Evolutionary conservation across 2,113 vertebrate species (phyloP).

Genomic region (Brachirus orientalis): DNA sequence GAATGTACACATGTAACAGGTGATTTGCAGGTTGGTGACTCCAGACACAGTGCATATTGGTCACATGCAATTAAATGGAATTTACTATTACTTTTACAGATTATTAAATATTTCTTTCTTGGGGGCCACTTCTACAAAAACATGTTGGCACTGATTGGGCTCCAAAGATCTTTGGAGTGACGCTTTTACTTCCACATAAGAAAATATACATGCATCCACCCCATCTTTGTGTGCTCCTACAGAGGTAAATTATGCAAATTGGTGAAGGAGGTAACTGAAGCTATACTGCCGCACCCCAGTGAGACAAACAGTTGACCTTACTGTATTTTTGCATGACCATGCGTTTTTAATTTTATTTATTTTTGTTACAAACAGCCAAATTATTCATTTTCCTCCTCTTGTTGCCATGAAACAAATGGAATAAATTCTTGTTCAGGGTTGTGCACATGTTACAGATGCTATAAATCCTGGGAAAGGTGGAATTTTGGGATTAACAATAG

Average conservation of each 20-base stretch:
- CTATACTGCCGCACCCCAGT: not conserved
- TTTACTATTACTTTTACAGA: no score
- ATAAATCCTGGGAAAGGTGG: no score
- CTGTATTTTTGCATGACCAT: not conserved
- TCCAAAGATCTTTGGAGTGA: not conserved
- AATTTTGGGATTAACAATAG: no score
- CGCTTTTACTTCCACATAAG: not conserved
- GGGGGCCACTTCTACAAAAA: not conserved
- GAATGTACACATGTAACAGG: no score
- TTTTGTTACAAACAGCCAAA: no score
- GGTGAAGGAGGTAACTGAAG: not conserved
- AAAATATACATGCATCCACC: not conserved
- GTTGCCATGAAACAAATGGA: not conserved
- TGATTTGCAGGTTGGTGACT: no score
- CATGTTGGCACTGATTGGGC: not conserved
- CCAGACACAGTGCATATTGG: no score
- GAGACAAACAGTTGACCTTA: not conserved
- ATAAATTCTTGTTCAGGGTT: not conserved
- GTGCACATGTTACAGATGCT: not conserved
- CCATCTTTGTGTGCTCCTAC: not conserved
- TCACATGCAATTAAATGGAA: no score
- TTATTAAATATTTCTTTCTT: not conserved
- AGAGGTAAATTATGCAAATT: constrained; percentile 5
- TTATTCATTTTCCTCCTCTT: no score
- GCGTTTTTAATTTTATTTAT: no score